A percentile compares a stretch with the other conserved stretches of the same genome.
Conservation (phyloP, 2,888 invertebrate species). For the Helobdella robusta region DNA sequence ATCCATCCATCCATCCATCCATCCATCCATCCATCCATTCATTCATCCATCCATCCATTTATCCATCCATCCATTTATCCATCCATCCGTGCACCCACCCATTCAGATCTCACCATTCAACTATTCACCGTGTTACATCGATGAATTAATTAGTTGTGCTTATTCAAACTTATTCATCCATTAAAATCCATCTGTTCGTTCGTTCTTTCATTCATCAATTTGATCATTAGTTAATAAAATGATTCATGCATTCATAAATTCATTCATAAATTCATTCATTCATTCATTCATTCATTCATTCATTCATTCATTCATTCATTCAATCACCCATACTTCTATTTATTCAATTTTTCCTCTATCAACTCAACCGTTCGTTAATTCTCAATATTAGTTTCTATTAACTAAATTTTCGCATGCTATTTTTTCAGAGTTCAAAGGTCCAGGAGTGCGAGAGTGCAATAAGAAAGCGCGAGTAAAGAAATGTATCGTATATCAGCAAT, state of each 20-base stretch:
- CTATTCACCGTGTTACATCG: too few species aligned
- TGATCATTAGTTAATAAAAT: slow-evolving; percentile 13
- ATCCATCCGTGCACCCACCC: not conserved
- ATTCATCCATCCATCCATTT: not conserved
- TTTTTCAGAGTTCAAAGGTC: too few species aligned
- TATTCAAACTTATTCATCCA: not conserved
- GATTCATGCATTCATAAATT: slow-evolving; percentile 20
- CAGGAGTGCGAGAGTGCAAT: too few species aligned
- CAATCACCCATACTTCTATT: slow-evolving; percentile 13
- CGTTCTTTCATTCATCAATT: slow-evolving; percentile 8
- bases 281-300: slow-evolving; percentile 22
- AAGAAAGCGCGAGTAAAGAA: too few species aligned
- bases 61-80: not conserved
- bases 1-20: not conserved
- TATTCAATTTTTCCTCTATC: too few species aligned
- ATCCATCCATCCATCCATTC: slow-evolving; percentile 9
- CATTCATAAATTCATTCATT: slow-evolving; percentile 20
- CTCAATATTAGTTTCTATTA: too few species aligned
- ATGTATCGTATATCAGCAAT: too few species aligned
- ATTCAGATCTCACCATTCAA: too few species aligned
- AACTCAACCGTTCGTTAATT: too few species aligned
- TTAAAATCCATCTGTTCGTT: not conserved
- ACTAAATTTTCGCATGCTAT: too few species aligned
- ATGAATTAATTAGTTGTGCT: too few species aligned
- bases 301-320: slow-evolving; percentile 21